These are phyloP conservation scores for Phoxinus dragarum DNA, from an alignment of 2,797 vertebrate genomes.

Conservation along the genomic window DNA sequence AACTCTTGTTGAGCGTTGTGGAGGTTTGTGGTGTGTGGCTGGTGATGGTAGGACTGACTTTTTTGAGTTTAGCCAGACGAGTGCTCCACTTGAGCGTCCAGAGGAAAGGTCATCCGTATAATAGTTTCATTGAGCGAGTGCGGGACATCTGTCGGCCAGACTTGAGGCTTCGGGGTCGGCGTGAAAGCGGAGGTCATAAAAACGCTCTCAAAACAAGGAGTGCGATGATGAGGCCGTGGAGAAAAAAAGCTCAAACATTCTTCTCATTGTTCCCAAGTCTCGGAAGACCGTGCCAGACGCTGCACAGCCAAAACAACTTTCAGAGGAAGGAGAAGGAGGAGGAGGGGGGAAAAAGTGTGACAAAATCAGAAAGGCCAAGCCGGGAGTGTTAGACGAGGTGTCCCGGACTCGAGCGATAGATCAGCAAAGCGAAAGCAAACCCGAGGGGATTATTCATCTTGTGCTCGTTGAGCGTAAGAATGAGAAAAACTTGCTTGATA, in stretches of 20 bases:
- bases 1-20: slow-evolving; percentile 11
- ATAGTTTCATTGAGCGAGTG: slow-evolving; percentile 70
- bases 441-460: slow-evolving; percentile 12
- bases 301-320: slow-evolving; percentile 64
- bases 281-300: slow-evolving; percentile 74
- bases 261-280: slow-evolving; percentile 83
- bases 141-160: slow-evolving; percentile 61
- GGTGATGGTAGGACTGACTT: slow-evolving; percentile 43
- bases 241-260: slow-evolving; percentile 74
- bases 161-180: slow-evolving; percentile 54
- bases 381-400: background rate
- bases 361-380: slow-evolving; percentile 24
- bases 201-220: slow-evolving; percentile 69
- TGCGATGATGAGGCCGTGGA: slow-evolving; percentile 62
- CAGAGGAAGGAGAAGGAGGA: slow-evolving; percentile 25
- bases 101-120: slow-evolving; percentile 79
- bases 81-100: slow-evolving; percentile 46
- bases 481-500: background rate
- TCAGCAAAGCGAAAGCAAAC: slow-evolving; percentile 6
- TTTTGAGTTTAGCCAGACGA: slow-evolving; percentile 14
- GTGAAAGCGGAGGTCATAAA: slow-evolving; percentile 71
- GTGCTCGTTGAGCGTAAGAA: background rate
- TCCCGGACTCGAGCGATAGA: background rate
- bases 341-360: background rate
- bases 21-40: slow-evolving; percentile 42